Evolutionary conservation across 2,888 invertebrate genomes (phyloP), one percentile per base, ranked within the genome.

Genomic region (Brachypalpus laphriformis): DNA sequence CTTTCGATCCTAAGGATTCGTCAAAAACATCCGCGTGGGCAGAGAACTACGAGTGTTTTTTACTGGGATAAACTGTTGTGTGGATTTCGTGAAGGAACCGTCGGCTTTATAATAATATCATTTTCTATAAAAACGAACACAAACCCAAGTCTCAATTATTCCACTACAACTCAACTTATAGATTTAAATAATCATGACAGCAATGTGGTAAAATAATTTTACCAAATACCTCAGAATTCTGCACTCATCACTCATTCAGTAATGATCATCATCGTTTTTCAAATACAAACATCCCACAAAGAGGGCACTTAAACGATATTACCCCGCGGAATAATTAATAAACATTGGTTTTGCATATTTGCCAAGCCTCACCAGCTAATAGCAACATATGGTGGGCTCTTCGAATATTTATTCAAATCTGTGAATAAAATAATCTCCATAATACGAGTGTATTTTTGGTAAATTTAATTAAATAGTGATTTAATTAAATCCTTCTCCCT

Each of bases 381-480:
- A 47, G 20, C 47, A 47, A 47, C 54, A 56, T 31, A 14, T 42
- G 45, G 65, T 31, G 6, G 54, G 22, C 34, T 56, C 42, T 56
- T 11, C 16, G 56, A 74, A 65, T 65, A 74, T 51, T 74, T 74
- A 74, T 74, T 65, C 25, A 54, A 49, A 63, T 51, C 5, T 25
- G 31, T 3, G 31, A 47, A 74, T 45, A 45, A 63, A 28, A 63
- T 61, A 51, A 72, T 61, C 61, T 49, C 51, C 47, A 51, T 63
- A 74, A 45, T 25, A 40, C 65, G 56, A 65, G 45, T 57, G 34
- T 34, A 37, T 57, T 57, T 25, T 57, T 37, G 16, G 22, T 25
- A 14, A 65, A 75, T 65, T 57, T 54, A 75, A 75, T 66, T 61
- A 75, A 75, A 56, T 31, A 8, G 3, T 56, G 54, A 65, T 75